These are phyloP conservation scores for Watsonalla binaria DNA, from an alignment of 2,888 invertebrate species.

Conservation along the genomic window DNA sequence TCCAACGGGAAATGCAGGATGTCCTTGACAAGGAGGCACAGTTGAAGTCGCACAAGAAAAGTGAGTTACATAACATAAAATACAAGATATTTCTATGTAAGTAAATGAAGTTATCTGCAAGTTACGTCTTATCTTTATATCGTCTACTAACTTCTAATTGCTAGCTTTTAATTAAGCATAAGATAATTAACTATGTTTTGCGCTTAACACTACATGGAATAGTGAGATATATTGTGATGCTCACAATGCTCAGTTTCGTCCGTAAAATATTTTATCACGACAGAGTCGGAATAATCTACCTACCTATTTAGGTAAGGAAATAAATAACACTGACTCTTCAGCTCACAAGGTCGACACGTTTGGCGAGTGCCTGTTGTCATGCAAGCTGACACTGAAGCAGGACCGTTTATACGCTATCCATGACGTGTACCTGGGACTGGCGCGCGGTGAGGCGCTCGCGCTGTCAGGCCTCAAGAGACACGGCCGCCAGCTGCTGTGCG, in stretches of 20 bases:
- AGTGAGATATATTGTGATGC: too few species aligned
- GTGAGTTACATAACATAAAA: slow-evolving; percentile 18
- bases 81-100: too few species aligned
- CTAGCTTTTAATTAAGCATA: too few species aligned
- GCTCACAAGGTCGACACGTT: slow-evolving; percentile 37
- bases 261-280: too few species aligned
- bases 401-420: slow-evolving; percentile 28
- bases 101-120: too few species aligned
- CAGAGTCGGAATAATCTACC: too few species aligned
- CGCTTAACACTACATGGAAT: too few species aligned
- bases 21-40: slow-evolving; percentile 33
- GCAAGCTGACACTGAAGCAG: slow-evolving; percentile 30
- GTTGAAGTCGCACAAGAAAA: slow-evolving; percentile 16
- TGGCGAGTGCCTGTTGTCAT: slow-evolving; percentile 48
- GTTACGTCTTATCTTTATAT: too few species aligned
- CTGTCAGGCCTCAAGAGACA: slow-evolving; percentile 48
- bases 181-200: too few species aligned
- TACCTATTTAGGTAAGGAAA: too few species aligned
- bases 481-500: slow-evolving; percentile 42
- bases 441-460: slow-evolving; percentile 52
- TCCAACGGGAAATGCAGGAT: slow-evolving; percentile 29
- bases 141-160: too few species aligned
- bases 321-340: slow-evolving; percentile 7
- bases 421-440: slow-evolving; percentile 47
- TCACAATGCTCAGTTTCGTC: too few species aligned